Conservation (phyloP, 2,888 invertebrate species). For the Augochlorella aurata region DNA sequence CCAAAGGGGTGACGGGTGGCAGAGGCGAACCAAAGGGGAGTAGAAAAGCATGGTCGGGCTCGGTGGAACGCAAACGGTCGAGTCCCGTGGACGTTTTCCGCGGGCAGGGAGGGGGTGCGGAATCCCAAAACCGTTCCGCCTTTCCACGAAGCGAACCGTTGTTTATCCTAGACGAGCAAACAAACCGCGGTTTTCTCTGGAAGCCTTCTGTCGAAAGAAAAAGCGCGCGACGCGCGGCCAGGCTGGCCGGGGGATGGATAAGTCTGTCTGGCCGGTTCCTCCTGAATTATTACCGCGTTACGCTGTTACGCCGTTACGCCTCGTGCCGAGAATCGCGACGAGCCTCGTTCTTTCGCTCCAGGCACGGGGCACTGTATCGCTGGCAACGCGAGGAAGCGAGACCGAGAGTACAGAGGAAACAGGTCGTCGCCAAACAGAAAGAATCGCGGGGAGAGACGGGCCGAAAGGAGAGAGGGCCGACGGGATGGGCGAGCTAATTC, state of each 20-base stretch:
- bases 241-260: neutral
- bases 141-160: constrained; percentile 55
- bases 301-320: constrained; percentile 22
- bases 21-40: constrained; percentile 11
- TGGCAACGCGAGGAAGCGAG: constrained; percentile 25
- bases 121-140: constrained; percentile 18
- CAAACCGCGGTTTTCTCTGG: constrained; percentile 69
- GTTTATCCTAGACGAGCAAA: constrained; percentile 73
- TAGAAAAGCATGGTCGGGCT: constrained; percentile 23
- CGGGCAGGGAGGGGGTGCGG: neutral
- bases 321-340: constrained; percentile 53
- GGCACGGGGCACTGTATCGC: constrained; percentile 45
- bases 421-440: neutral
- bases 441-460: neutral
- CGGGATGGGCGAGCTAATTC: constrained; percentile 52
- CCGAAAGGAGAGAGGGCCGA: constrained; percentile 22
- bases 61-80: constrained; percentile 22
- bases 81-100: constrained; percentile 41
- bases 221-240: constrained; percentile 4
- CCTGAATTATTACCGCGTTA: constrained; percentile 71
- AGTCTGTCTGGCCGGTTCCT: constrained; percentile 27
- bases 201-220: constrained; percentile 41
- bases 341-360: constrained; percentile 32
- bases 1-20: constrained; percentile 59
- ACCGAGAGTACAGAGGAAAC: neutral